These are phyloP conservation scores for Asarcornis scutulata DNA, from an alignment of 2,113 vertebrate genomes.

Conservation along the genomic window DNA sequence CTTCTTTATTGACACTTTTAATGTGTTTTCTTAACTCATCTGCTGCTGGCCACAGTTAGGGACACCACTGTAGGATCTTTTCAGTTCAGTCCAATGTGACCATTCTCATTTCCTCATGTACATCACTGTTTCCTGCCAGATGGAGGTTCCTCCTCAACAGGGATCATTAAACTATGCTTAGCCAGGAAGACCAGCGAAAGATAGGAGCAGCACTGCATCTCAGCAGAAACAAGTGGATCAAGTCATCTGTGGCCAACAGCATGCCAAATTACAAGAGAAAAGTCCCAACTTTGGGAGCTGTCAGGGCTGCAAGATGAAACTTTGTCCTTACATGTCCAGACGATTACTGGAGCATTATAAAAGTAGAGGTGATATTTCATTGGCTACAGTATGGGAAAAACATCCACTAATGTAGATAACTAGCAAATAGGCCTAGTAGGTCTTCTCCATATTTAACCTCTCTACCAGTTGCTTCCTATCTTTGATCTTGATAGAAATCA, in stretches of 20 bases:
- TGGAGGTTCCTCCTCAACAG: not conserved
- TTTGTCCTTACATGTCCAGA: not conserved
- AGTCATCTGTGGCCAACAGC: not conserved
- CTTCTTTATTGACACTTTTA: not conserved
- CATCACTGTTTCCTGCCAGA: not conserved
- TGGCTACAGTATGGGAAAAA: not conserved
- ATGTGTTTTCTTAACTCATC: not conserved
- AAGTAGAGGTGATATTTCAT: not conserved
- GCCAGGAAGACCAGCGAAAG: not conserved
- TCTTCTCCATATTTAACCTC: constrained; percentile 30
- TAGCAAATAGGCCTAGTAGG: not conserved
- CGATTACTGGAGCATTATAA: not conserved
- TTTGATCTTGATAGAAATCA: constrained; percentile 59
- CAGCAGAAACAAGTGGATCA: not conserved
- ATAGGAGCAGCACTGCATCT: not conserved
- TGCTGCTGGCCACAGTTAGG: not conserved
- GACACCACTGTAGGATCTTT: not conserved
- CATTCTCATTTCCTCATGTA: not conserved
- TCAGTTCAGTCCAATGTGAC: not conserved
- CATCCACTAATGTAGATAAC: not conserved
- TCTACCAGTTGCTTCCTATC: constrained; percentile 9
- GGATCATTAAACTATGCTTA: not conserved
- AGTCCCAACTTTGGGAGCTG: not conserved
- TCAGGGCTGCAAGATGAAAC: not conserved
- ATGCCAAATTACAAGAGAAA: not conserved